Conservation (phyloP, 2,797 vertebrate genomes). For the Peromyscus nudipes region DNA sequence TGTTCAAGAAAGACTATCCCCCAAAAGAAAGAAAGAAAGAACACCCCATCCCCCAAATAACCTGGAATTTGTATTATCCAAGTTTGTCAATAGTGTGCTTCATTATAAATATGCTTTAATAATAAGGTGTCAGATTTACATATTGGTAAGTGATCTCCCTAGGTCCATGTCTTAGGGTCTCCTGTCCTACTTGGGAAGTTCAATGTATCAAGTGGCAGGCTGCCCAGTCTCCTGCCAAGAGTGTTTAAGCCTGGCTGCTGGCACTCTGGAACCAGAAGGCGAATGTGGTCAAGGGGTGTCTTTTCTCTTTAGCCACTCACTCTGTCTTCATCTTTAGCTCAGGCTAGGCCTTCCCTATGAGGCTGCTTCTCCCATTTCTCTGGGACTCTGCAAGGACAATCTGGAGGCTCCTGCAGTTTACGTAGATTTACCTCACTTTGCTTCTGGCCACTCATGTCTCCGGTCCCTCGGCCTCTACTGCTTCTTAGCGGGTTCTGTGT, state of each 20-base stretch:
- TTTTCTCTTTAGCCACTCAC: background rate
- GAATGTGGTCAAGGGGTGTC: background rate
- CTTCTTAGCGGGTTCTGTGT: background rate
- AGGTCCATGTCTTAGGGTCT: background rate
- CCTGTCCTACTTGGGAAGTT: background rate
- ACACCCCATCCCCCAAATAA: no score
- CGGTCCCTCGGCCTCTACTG: background rate
- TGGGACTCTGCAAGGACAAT: background rate
- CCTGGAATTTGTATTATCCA: background rate
- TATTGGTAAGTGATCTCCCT: background rate
- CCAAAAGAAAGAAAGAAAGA: background rate
- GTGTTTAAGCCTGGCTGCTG: background rate
- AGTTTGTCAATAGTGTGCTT: conserved; percentile 3
- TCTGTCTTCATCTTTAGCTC: background rate
- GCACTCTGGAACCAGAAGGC: background rate
- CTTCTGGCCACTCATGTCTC: background rate
- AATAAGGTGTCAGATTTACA: background rate
- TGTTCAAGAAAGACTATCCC: background rate
- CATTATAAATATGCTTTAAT: background rate
- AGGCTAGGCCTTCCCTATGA: background rate
- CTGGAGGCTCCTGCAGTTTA: background rate
- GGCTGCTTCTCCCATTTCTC: background rate
- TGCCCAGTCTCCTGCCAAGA: background rate
- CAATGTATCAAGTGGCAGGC: background rate
- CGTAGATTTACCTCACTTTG: background rate